phyloP scores from a whole-genome alignment of 53 echinoderm and acorn worm species.

The Pentamera pediparva region DNA sequence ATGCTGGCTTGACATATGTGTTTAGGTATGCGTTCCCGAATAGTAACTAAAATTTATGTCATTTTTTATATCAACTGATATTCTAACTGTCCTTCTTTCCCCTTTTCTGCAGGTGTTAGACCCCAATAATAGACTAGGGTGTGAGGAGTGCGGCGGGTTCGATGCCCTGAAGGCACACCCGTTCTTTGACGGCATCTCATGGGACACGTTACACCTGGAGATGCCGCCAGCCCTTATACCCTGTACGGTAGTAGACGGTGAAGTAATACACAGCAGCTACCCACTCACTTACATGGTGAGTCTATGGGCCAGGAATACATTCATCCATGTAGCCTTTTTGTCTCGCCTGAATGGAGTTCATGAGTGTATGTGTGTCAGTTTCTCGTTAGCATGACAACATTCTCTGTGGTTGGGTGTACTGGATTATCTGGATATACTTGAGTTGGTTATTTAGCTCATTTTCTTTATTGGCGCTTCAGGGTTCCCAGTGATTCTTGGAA shows the following conservation, averaged over 20 bases:
- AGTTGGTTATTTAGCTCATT: not conserved
- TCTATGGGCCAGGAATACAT: not conserved
- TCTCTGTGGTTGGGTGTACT: too few relatives aligned
- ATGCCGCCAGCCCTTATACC: constrained; percentile 84
- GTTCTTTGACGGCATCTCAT: constrained; percentile 84
- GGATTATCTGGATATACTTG: not conserved
- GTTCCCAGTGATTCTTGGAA: not conserved
- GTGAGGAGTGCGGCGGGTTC: constrained; percentile 89
- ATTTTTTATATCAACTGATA: not conserved
- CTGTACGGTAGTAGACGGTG: constrained; percentile 81
- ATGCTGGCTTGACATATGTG: too few relatives aligned
- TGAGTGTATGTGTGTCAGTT: too few relatives aligned
- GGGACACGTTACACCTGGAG: constrained; percentile 83
- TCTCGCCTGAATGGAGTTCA: too few relatives aligned
- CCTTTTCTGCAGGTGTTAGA: constrained; percentile 64
- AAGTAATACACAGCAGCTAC: constrained; percentile 91
- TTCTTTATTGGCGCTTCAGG: not conserved
- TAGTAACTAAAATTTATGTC: too few relatives aligned
- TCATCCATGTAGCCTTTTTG: not conserved
- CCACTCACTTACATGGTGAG: not conserved
- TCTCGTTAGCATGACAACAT: too few relatives aligned
- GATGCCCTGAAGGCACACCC: constrained; percentile 72
- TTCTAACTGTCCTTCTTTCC: not conserved
- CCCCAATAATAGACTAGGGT: constrained; percentile 82
- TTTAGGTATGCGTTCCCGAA: too few relatives aligned